phyloP scores from a whole-genome alignment of 2,113 vertebrate species.

The Bufo bufo region DNA sequence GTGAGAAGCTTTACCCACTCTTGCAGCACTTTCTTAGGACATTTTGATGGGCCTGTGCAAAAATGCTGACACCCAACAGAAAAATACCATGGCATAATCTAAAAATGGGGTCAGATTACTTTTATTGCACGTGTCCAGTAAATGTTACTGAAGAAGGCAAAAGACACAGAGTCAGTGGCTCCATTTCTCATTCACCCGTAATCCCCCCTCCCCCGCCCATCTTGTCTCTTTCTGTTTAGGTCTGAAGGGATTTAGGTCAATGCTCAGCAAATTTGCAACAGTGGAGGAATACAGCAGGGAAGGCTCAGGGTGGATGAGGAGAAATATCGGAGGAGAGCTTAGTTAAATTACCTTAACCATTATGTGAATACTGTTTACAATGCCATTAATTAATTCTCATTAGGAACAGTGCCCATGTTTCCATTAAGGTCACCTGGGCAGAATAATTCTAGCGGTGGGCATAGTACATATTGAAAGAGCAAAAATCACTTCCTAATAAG shows the following conservation, averaged over 20 bases:
- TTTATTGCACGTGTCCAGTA: neutral
- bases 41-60: neutral
- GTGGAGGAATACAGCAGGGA: slow-evolving; percentile 30
- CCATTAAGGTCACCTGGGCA: slow-evolving; percentile 8
- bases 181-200: slow-evolving; percentile 31
- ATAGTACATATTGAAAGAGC: neutral
- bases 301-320: slow-evolving; percentile 7
- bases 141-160: slow-evolving; percentile 9
- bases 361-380: slow-evolving; percentile 29
- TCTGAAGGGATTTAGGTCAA: slow-evolving; percentile 58
- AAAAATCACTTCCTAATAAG: neutral
- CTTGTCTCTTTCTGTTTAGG: slow-evolving; percentile 57
- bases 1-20: neutral
- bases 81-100: neutral
- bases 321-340: slow-evolving; percentile 22
- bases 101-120: slow-evolving; percentile 18
- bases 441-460: neutral
- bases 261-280: slow-evolving; percentile 56
- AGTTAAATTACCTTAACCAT: slow-evolving; percentile 29
- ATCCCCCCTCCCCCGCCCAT: neutral
- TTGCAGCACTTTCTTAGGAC: neutral
- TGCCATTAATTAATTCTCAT: slow-evolving; percentile 19
- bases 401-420: neutral
- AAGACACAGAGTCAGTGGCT: slow-evolving; percentile 29
- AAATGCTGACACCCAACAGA: neutral